Base-by-base conservation (phyloP, 2,113 vertebrate species). In the Zosterops borbonicus region DNA sequence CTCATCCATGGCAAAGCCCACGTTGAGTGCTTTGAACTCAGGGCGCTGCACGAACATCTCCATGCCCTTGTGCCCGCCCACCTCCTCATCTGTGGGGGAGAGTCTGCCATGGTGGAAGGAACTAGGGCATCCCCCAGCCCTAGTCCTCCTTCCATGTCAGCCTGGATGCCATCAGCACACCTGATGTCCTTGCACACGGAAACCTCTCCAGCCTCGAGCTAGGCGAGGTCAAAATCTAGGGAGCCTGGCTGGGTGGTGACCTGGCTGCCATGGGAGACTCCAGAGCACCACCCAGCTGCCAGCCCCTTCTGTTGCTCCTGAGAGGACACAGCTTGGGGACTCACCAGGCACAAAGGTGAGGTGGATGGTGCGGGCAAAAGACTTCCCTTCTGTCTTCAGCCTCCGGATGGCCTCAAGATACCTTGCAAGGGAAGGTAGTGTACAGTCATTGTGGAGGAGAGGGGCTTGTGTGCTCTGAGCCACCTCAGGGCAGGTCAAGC, bases 1-100 rank as follows among this genome's bases (percentile, higher is more conserved):
- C 97, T 99, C 99, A 42, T 99, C 99, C 67, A 99, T 97, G 12
- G 98, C 98, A 47, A 99, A 99, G 95, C 99, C 99, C 76, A 99
- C 98, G 33, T 98, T 99, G 92, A 99, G 97, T 2, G 98, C 98
- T 87, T 95, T 96, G 97, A 99, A 99, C 92, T 99, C 99, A 0
- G 98, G 98, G 47, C 98, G 97, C 64, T 98, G 97, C 83, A 99
- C 98, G 5, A 99, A 99, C 46, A 98, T 94, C 95, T 99, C 98
- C 99, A 99, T 99, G 95, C 99, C 99, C 53, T 98, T 98, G 89
- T 98, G 97, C 95, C 99, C 99, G 2, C 99, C 99, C 18, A 99
- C 94, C 95, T 99, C 99, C 96, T 99, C 99, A 74, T 99, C 99
- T 99, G 92, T 20, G 29, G 95, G 75, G 22, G 8, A 90, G 20